Percentiles rank a stretch among this genome's conserved stretches.
Evolutionary conservation across 2,113 vertebrate genomes (phyloP).

Genomic region (Heloderma charlesbogerti): DNA sequence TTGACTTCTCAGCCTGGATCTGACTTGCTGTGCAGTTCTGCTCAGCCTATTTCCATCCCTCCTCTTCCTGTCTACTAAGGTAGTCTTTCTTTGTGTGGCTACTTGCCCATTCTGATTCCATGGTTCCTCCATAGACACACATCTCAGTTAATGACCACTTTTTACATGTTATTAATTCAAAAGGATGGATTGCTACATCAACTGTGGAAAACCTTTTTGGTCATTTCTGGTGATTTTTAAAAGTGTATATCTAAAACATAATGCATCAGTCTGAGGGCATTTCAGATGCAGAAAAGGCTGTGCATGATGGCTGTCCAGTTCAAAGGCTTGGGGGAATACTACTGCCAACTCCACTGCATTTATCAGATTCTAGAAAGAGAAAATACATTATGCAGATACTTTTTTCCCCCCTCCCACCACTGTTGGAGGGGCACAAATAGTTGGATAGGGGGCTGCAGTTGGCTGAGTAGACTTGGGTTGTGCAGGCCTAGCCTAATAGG

Average conservation of each 20-base stretch:
- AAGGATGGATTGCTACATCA: too few relatives aligned
- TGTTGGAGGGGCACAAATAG: not conserved
- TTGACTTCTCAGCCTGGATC: not conserved
- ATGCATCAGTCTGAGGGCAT: not conserved
- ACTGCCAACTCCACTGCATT: not conserved
- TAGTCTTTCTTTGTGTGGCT: not conserved
- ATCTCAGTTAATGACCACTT: not conserved
- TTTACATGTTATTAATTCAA: not conserved
- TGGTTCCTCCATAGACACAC: not conserved
- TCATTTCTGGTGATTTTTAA: too few relatives aligned
- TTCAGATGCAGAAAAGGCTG: not conserved
- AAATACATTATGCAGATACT: not conserved
- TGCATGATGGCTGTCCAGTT: not conserved
- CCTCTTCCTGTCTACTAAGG: not conserved
- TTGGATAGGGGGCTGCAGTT: not conserved
- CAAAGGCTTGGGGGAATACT: not conserved
- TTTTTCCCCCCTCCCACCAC: not conserved
- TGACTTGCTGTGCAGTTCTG: not conserved
- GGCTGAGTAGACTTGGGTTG: not conserved
- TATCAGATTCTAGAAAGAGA: too few relatives aligned
- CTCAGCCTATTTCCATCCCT: not conserved
- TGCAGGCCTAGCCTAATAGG: not conserved
- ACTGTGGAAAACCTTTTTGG: not conserved
- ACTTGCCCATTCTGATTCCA: not conserved
- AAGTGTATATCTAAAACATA: not conserved